Percentiles rank a stretch among this genome's conserved stretches.
Evolutionary conservation across 1,140 invertebrate species (phyloP).

Genomic region (Pinna nobilis): DNA sequence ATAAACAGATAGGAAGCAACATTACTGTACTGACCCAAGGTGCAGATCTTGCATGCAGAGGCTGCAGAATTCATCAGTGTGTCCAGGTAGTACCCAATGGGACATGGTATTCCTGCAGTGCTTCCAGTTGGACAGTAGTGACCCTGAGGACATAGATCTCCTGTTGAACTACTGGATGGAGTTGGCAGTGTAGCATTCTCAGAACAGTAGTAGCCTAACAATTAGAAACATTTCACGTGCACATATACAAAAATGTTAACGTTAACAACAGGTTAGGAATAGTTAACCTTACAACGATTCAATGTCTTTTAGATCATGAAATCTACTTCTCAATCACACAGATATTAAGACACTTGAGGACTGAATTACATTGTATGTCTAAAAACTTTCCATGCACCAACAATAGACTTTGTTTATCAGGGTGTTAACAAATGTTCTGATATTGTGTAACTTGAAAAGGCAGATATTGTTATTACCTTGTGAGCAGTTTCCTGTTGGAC

Average conservation of each 20-base stretch:
- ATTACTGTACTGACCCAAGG: conserved; percentile 49
- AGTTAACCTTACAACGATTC: no score
- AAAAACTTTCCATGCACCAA: no score
- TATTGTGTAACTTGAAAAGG: no score
- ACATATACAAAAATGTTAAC: no score
- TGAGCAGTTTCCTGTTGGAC: conserved; percentile 61
- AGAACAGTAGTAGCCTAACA: conserved; percentile 69
- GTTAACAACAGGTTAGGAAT: no score
- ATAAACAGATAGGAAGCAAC: not conserved
- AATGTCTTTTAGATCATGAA: no score
- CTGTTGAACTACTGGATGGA: conserved; percentile 57
- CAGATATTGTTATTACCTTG: conserved; percentile 55
- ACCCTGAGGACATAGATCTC: conserved; percentile 59
- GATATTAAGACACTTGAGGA: no score
- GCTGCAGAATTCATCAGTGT: conserved; percentile 43
- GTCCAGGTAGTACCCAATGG: conserved; percentile 68
- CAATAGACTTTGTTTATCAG: no score
- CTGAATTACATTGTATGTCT: no score
- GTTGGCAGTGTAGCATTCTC: conserved; percentile 50
- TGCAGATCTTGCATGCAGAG: conserved; percentile 64
- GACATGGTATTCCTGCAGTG: conserved; percentile 54
- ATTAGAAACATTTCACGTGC: conserved; percentile 6
- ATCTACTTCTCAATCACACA: no score
- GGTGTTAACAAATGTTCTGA: no score
- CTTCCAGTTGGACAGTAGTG: conserved; percentile 68